Evolutionary conservation across 2,797 vertebrate genomes (phyloP), one percentile per base, ranked within the genome.

Genomic region (Lepilemur septentrionalis): DNA sequence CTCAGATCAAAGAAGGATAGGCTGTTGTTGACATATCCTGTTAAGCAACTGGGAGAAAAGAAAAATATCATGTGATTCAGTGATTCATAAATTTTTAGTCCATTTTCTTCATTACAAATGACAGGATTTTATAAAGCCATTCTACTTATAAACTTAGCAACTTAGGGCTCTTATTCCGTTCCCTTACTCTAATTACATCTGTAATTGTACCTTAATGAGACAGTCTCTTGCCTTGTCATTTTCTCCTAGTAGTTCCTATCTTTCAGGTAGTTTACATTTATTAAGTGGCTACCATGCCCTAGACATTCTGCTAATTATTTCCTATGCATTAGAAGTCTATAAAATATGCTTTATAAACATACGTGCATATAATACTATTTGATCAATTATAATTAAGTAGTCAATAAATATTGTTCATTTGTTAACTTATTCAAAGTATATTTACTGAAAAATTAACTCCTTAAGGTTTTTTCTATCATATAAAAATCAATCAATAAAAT

Each of bases 21-120:
- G 97, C 99, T 99, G 97, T 99, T 99, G 98, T 99, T 99, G 98
- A 99, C 99, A 90, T 99, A 99, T 57, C 99, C 99, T 89, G 97
- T 99, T 89, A 99, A 98, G 98, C 99, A 99, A 96, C 99, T 99
- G 98, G 75, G 94, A 97, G 73, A 67, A 98, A 97, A 96, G 97
- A 89, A 80, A 70, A 84, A 0, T 15, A 28, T 38, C 22, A 87
- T 20, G 59, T 87, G 38, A 93, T 57, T 95, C 52, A 92, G 28
- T 78, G 32, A 73, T 55, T 50, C 61, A 50, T 46, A 81, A 7
- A 20, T 86, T 85, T 79, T 23, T 23, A 88, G 28, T 65, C 25
- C 23, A 89, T 28, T 38, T 69, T 35, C 30, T 92, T 82, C 57
- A 57, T 78, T 63, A 76, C 1, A 52, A 81, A 75, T 52, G 8